Conservation (phyloP, 2,888 invertebrate species). For the Amaurobius ferox region DNA sequence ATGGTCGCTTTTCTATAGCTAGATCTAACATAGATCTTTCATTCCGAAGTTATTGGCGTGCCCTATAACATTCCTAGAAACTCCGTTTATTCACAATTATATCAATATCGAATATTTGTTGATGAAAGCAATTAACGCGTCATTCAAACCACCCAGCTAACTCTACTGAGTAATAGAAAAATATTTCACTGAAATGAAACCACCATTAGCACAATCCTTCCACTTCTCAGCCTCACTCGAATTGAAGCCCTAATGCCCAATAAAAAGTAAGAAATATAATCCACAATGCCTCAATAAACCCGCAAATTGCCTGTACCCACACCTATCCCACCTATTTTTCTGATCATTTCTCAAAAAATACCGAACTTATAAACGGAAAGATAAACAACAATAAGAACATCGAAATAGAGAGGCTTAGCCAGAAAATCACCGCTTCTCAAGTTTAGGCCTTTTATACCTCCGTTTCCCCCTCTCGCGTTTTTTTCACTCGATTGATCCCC, state of each 20-base stretch:
- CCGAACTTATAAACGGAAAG: conserved; percentile 4
- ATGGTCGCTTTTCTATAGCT: too few species aligned
- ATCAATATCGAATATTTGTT: too few species aligned
- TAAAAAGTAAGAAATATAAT: not conserved
- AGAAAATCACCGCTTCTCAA: conserved; percentile 55
- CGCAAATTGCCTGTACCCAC: not conserved
- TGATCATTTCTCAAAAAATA: not conserved
- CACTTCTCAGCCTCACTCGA: not conserved
- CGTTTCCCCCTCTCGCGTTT: not conserved
- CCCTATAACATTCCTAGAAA: too few species aligned
- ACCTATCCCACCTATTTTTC: not conserved
- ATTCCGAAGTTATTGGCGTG: too few species aligned
- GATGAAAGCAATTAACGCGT: too few species aligned
- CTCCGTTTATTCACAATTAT: too few species aligned
- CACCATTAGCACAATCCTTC: not conserved
- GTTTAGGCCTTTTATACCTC: conserved; percentile 43
- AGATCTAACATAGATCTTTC: too few species aligned
- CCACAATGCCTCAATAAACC: not conserved
- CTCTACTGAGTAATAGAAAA: too few species aligned
- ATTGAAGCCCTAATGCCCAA: not conserved
- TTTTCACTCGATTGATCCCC: conserved; percentile 56
- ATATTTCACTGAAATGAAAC: not conserved
- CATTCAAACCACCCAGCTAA: too few species aligned
- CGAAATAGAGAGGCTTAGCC: conserved; percentile 36
- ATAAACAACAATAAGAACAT: conserved; percentile 30